Conservation (phyloP, 2,797 vertebrate genomes). For the Parambassis ranga region DNA sequence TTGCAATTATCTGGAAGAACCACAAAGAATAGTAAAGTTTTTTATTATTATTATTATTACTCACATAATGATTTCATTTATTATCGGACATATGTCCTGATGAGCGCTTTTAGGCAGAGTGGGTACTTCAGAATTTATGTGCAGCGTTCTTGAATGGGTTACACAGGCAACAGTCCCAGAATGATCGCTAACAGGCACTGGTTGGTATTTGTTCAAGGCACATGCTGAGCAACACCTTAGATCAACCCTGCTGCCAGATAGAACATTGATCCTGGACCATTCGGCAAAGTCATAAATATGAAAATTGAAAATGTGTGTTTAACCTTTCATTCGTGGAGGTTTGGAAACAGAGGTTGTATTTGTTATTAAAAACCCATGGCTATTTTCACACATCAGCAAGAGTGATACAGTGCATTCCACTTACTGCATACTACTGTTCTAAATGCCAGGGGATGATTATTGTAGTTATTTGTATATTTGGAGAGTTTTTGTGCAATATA, state of each 20-base stretch:
- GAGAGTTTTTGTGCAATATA: too few species aligned
- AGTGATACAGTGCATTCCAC: too few species aligned
- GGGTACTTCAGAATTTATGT: not conserved
- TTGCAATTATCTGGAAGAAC: not conserved
- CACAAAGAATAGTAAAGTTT: not conserved
- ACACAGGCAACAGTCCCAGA: not conserved
- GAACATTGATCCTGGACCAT: not conserved
- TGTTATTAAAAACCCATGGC: not conserved
- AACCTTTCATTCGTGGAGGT: too few species aligned
- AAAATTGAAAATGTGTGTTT: too few species aligned
- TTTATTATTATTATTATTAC: not conserved
- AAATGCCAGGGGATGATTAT: too few species aligned
- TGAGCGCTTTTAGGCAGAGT: not conserved
- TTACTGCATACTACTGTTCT: too few species aligned
- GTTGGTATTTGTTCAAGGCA: not conserved
- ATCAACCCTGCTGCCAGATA: not conserved
- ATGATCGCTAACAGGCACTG: not conserved
- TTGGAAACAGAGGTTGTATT: too few species aligned
- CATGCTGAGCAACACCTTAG: not conserved
- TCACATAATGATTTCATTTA: conserved; percentile 9
- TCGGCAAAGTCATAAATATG: not conserved
- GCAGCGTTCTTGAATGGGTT: conserved; percentile 7
- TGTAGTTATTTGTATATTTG: too few species aligned
- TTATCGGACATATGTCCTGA: not conserved
- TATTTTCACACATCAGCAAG: too few species aligned